Percentiles rank a stretch among this genome's conserved stretches.
phyloP scores from a whole-genome alignment of 2,797 vertebrate genomes.

The Epinephelus coioides region DNA sequence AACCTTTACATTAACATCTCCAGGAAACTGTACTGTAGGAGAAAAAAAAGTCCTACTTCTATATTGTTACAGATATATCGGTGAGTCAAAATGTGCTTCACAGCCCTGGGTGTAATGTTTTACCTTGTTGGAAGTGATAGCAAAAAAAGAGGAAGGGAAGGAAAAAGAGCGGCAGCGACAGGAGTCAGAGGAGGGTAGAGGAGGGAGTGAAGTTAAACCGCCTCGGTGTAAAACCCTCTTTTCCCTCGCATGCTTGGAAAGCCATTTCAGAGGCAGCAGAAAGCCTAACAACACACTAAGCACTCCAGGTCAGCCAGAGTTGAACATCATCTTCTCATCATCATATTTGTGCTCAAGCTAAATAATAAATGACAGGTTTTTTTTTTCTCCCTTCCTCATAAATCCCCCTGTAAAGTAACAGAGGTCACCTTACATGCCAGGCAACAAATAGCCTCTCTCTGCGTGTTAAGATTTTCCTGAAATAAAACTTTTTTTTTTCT shows the following conservation, averaged over 20 bases:
- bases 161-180: slow-evolving; percentile 58
- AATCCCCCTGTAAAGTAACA: slow-evolving; percentile 81
- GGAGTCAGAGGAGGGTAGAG: slow-evolving; percentile 42
- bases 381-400: slow-evolving; percentile 59
- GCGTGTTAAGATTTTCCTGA: slow-evolving; percentile 77
- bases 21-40: slow-evolving; percentile 27
- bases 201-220: slow-evolving; percentile 62
- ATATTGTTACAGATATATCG: slow-evolving; percentile 55
- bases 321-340: slow-evolving; percentile 92
- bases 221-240: slow-evolving; percentile 64
- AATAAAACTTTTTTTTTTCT: slow-evolving; percentile 61
- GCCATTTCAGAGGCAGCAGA: slow-evolving; percentile 84
- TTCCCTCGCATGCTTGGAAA: slow-evolving; percentile 80
- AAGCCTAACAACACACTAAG: slow-evolving; percentile 87
- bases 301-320: slow-evolving; percentile 88
- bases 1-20: slow-evolving; percentile 80
- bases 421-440: slow-evolving; percentile 80
- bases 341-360: slow-evolving; percentile 90
- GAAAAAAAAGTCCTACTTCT: slow-evolving; percentile 26
- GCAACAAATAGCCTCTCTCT: slow-evolving; percentile 79
- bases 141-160: slow-evolving; percentile 27
- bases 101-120: slow-evolving; percentile 56
- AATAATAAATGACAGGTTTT: slow-evolving; percentile 89
- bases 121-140: slow-evolving; percentile 56
- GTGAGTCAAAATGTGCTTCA: slow-evolving; percentile 46